Evolutionary conservation across 2,888 invertebrate species (phyloP).

Genomic region (Ganaspis brasiliensis): DNA sequence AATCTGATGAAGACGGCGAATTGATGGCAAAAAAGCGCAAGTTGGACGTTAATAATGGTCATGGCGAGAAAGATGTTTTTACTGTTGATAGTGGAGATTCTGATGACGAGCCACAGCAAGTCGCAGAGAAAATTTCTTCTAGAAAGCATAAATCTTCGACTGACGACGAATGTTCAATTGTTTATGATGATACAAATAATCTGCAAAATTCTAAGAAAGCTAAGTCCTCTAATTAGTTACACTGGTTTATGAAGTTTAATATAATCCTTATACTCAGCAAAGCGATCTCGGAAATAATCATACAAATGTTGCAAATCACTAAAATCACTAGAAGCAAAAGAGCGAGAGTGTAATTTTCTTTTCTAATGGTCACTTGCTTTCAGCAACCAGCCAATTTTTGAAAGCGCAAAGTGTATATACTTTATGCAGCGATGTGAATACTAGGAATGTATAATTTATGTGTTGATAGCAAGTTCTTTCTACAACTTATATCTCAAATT

Average conservation of each 20-base stretch:
- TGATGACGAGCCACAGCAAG: slow-evolving; percentile 53
- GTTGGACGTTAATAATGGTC: slow-evolving; percentile 51
- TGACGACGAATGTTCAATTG: slow-evolving; percentile 73
- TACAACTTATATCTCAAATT: not conserved
- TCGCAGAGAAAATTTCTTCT: slow-evolving; percentile 41
- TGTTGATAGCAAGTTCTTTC: not conserved
- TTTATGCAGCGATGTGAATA: slow-evolving; percentile 5
- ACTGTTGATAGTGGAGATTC: slow-evolving; percentile 66
- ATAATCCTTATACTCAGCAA: not conserved
- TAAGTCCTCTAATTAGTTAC: slow-evolving; percentile 1
- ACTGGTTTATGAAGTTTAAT: not conserved
- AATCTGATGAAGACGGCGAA: slow-evolving; percentile 53
- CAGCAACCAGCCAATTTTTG: not conserved
- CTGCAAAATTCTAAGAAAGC: not conserved
- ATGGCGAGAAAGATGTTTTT: slow-evolving; percentile 67
- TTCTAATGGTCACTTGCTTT: not conserved
- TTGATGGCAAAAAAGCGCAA: slow-evolving; percentile 49
- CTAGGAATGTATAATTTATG: not conserved
- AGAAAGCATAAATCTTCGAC: slow-evolving; percentile 54
- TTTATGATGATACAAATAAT: slow-evolving; percentile 68
- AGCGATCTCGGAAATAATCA: not conserved
- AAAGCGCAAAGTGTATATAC: slow-evolving; percentile 9
- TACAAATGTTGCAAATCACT: not conserved
- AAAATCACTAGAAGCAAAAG: not conserved
- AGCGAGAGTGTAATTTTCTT: not conserved